Percentiles rank a stretch among this genome's conserved stretches.
Conservation (phyloP, 2,888 invertebrate genomes). For the Papilio elwesi region DNA sequence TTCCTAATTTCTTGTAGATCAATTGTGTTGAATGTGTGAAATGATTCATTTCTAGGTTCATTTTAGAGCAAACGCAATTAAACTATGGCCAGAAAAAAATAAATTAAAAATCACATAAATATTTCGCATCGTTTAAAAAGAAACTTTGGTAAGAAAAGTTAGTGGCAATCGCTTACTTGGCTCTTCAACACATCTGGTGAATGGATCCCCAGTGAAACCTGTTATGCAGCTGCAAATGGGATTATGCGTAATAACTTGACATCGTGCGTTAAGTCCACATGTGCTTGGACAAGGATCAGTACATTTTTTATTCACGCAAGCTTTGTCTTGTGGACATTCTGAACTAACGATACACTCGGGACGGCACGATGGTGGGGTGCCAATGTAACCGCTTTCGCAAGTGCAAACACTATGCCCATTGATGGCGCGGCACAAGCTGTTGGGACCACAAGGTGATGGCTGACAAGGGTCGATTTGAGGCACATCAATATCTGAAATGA, state of each 20-base stretch:
- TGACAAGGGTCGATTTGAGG: conserved; percentile 86
- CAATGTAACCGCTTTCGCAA: conserved; percentile 89
- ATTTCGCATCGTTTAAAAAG: too few species aligned
- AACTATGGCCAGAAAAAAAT: too few species aligned
- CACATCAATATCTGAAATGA: conserved; percentile 52
- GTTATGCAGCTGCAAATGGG: conserved; percentile 93
- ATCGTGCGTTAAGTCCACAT: conserved; percentile 92
- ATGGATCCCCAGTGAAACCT: conserved; percentile 92
- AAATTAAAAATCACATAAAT: too few species aligned
- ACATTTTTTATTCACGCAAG: conserved; percentile 92
- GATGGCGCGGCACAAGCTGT: conserved; percentile 90
- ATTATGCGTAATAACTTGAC: conserved; percentile 93
- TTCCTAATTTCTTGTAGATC: too few species aligned
- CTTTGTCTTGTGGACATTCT: conserved; percentile 91
- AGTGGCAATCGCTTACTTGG: conserved; percentile 76
- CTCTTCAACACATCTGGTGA: conserved; percentile 86
- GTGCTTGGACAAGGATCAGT: conserved; percentile 92
- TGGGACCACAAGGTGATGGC: conserved; percentile 93
- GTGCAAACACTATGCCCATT: conserved; percentile 93
- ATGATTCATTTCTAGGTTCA: too few species aligned
- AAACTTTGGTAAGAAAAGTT: too few species aligned
- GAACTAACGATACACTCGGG: conserved; percentile 94
- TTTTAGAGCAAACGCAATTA: too few species aligned
- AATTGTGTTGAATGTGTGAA: too few species aligned
- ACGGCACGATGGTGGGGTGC: conserved; percentile 90